Percentiles rank a stretch among this genome's conserved stretches.
Conservation (phyloP, 1,140 invertebrate genomes). For the Littorina saxatilis region DNA sequence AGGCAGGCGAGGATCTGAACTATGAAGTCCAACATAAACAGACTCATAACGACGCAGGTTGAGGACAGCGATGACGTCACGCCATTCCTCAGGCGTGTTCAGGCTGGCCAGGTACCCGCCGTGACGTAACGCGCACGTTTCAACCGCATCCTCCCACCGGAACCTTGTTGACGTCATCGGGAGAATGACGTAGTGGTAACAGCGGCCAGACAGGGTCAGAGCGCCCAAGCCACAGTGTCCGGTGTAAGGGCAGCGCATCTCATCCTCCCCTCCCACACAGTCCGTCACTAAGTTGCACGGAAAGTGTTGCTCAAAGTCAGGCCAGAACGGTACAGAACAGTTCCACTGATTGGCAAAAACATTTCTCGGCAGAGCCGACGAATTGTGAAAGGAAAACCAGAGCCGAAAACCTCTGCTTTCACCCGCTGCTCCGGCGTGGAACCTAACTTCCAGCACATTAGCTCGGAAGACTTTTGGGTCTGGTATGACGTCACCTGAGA, state of each 20-base stretch:
- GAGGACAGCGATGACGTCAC: background rate
- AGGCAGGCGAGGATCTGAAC: background rate
- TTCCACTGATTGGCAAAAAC: background rate
- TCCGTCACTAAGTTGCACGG: slow-evolving; percentile 24
- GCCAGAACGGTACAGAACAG: slow-evolving; percentile 10
- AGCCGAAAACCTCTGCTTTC: background rate
- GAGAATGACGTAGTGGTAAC: background rate
- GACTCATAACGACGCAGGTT: background rate
- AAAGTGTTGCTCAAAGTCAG: slow-evolving; percentile 10
- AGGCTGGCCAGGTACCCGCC: background rate
- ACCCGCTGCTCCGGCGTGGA: too few relatives aligned
- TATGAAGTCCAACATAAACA: background rate
- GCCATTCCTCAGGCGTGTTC: background rate
- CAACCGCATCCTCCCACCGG: background rate
- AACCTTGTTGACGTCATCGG: background rate
- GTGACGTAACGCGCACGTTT: background rate
- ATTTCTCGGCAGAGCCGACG: background rate
- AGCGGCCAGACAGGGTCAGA: background rate
- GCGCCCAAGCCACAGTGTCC: background rate
- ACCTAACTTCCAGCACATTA: too few relatives aligned
- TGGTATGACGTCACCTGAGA: too few relatives aligned
- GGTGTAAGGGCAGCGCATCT: slow-evolving; percentile 9
- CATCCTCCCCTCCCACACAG: background rate
- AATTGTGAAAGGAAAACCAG: background rate
- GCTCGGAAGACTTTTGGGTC: too few relatives aligned